Evolutionary conservation across 2,797 vertebrate species (phyloP), one percentile per base, ranked within the genome.

Genomic region (Propithecus deckenii): DNA sequence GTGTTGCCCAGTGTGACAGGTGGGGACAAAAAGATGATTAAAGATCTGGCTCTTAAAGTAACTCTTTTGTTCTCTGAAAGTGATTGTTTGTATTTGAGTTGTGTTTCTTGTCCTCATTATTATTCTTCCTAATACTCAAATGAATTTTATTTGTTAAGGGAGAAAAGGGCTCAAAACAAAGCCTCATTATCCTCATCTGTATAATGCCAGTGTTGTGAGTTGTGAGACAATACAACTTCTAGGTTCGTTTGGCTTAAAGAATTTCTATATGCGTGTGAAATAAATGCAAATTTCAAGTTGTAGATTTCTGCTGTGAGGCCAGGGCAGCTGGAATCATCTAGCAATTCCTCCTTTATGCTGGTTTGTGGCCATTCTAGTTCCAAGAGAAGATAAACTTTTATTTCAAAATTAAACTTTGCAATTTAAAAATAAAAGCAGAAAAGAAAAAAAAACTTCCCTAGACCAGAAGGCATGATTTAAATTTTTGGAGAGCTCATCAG

Each of bases 361-460:
- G 22, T 75, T 65, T 76, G 12, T 0, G 9, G n/a, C 35, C 41
- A 43, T 83, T 84, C 38, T 91, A 4, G 5, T 90, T 90, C 75
- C 67, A 85, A 84, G 41, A 75, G 50, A 65, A 32, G 84, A 81
- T 17, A 48, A 38, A 43, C 10, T 84, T 84, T 79, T 59, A 52
- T 63, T 92, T 96, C 50, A 71, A 89, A 93, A 83, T 41, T 57
- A 78, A 96, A 94, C 43, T 65, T 89, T 41, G 50, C 76, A 57
- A 89, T 46, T 80, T 71, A 87, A 84, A 92, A 93, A 74, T 86
- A 69, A 92, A 87, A 93, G 25, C 10, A 55, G 50, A 9, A 55
- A 80, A 17, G 5, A 35, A n/a, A 32, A 79, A 14, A 30, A 25
- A 63, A 93, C 25, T 32, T 46, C 75, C 85, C 52, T 32, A 41